Conservation (phyloP, 2,888 invertebrate genomes). For the Apoda limacodes region DNA sequence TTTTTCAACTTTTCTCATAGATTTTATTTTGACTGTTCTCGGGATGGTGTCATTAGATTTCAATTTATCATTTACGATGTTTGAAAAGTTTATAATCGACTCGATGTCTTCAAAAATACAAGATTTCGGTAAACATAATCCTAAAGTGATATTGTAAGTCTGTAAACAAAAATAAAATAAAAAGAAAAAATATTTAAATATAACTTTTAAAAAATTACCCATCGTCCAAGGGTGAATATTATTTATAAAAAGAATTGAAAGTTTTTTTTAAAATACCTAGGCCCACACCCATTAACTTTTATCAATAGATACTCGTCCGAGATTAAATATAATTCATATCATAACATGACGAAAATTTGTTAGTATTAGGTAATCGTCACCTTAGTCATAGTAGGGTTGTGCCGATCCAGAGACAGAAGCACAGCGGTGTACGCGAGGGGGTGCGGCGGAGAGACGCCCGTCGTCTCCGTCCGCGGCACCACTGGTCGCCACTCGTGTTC, state of each 20-base stretch:
- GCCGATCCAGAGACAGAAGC: slow-evolving; percentile 44
- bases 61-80: slow-evolving; percentile 51
- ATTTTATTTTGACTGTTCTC: slow-evolving; percentile 35
- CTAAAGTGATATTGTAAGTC: slow-evolving; percentile 45
- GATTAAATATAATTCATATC: not conserved
- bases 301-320: too few relatives aligned
- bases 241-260: slow-evolving; percentile 4
- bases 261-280: not conserved
- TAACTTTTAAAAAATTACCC: too few relatives aligned
- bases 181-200: too few relatives aligned
- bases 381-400: slow-evolving; percentile 44
- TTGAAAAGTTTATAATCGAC: slow-evolving; percentile 57
- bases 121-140: slow-evolving; percentile 58
- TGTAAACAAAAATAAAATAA: too few relatives aligned
- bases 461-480: slow-evolving; percentile 25
- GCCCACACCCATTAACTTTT: too few relatives aligned
- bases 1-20: slow-evolving; percentile 34
- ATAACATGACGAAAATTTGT: slow-evolving; percentile 1
- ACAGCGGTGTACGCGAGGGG: slow-evolving; percentile 39
- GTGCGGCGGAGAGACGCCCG: slow-evolving; percentile 39
- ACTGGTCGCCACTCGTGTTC: slow-evolving; percentile 38
- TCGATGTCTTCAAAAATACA: slow-evolving; percentile 51
- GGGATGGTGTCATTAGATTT: slow-evolving; percentile 44
- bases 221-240: too few relatives aligned
- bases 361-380: slow-evolving; percentile 24